These are phyloP conservation scores for Actinemys pallida DNA, from an alignment of 2,113 vertebrate genomes.

Conservation along the genomic window DNA sequence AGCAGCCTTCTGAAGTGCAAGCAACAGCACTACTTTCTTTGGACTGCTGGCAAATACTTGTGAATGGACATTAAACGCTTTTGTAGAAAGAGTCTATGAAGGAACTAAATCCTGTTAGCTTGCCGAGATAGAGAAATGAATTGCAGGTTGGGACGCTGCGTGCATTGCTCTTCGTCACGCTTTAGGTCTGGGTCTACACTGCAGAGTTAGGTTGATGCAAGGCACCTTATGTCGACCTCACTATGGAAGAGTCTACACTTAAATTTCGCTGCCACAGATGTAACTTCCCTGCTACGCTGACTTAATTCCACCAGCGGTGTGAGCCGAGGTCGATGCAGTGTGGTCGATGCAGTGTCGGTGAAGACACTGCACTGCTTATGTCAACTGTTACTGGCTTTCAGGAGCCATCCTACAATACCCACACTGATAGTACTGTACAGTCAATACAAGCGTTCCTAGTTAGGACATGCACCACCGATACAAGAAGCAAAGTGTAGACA, in stretches of 20 bases:
- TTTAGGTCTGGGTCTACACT: not conserved
- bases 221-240: too few species aligned
- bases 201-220: not conserved
- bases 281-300: too few species aligned
- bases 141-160: not conserved
- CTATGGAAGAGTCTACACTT: too few species aligned
- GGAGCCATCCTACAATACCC: not conserved
- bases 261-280: too few species aligned
- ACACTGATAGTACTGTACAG: not conserved
- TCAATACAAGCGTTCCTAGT: not conserved
- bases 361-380: not conserved
- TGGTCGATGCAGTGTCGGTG: too few species aligned
- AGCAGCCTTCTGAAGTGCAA: not conserved
- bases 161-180: not conserved
- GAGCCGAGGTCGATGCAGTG: too few species aligned
- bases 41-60: not conserved
- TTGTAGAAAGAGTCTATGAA: not conserved
- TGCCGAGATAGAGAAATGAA: not conserved
- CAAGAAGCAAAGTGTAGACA: not conserved
- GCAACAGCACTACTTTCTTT: not conserved
- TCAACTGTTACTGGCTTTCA: not conserved
- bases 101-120: not conserved
- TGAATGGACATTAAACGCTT: slow-evolving; percentile 3
- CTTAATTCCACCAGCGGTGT: too few species aligned
- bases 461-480: not conserved